phyloP scores from a whole-genome alignment of 2,113 vertebrate species.

The Eretmochelys imbricata region DNA sequence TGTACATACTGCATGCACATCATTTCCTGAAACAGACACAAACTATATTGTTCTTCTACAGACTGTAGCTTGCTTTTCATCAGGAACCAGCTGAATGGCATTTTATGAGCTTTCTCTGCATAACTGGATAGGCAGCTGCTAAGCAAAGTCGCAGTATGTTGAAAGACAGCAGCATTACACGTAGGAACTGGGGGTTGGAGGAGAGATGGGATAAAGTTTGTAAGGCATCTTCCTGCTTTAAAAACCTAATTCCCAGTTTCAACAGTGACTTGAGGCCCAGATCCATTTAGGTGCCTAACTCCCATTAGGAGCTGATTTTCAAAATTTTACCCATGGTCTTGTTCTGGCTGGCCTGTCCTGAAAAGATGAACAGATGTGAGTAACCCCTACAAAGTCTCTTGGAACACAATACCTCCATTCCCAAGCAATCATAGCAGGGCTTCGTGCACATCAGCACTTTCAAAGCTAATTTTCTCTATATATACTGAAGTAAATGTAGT shows the following conservation, averaged over 20 bases:
- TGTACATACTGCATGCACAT: background rate
- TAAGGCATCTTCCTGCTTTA: background rate
- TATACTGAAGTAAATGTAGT: slow-evolving; percentile 25
- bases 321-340: no score
- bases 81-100: background rate
- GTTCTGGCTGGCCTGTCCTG: background rate
- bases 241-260: background rate
- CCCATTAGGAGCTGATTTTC: background rate
- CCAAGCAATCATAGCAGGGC: slow-evolving; percentile 7
- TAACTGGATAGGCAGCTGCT: background rate
- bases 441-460: slow-evolving; percentile 26
- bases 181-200: background rate
- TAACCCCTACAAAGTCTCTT: background rate
- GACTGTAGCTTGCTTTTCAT: background rate
- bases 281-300: background rate
- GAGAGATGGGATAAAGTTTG: background rate
- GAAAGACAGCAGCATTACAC: background rate
- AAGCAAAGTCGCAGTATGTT: background rate
- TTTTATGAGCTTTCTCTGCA: background rate
- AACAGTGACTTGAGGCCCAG: background rate
- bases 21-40: background rate
- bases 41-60: background rate
- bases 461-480: slow-evolving; percentile 50
- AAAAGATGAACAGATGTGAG: background rate
- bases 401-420: background rate